A percentile compares a stretch with the other conserved stretches of the same genome.
Evolutionary conservation across 2,888 invertebrate genomes (phyloP).

Genomic region (Andrena bucephala): DNA sequence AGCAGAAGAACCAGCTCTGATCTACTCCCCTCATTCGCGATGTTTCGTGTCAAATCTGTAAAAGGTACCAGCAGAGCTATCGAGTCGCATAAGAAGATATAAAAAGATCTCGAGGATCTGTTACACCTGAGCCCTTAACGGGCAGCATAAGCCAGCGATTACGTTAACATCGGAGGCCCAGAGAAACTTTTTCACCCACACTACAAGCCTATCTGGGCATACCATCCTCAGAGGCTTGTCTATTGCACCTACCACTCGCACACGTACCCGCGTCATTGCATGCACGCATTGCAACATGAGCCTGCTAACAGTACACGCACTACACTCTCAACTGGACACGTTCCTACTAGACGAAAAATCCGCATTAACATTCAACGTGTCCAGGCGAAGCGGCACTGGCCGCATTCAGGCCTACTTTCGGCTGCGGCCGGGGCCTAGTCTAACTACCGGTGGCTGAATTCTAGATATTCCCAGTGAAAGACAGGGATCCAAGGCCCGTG

Average conservation of each 20-base stretch:
- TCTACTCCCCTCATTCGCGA: no score
- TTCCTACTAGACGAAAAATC: constrained; percentile 5
- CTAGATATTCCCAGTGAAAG: neutral
- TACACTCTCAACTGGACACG: neutral
- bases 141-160: neutral
- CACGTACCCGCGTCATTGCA: neutral
- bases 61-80: no score
- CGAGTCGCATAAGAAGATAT: no score
- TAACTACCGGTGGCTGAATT: neutral
- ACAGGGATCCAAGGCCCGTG: constrained; percentile 4
- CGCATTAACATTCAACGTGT: neutral
- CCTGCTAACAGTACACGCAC: constrained; percentile 1
- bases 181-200: neutral
- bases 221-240: neutral
- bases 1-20: neutral
- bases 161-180: neutral
- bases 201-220: neutral
- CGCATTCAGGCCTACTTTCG: neutral
- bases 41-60: no score
- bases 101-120: no score
- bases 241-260: neutral
- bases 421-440: neutral
- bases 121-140: no score
- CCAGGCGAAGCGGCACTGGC: neutral
- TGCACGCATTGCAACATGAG: constrained; percentile 16